Percentiles rank a stretch among this genome's conserved stretches.
These are phyloP conservation scores for Hypotaenidia philippensis DNA, from an alignment of 2,797 vertebrate species.

Conservation along the genomic window DNA sequence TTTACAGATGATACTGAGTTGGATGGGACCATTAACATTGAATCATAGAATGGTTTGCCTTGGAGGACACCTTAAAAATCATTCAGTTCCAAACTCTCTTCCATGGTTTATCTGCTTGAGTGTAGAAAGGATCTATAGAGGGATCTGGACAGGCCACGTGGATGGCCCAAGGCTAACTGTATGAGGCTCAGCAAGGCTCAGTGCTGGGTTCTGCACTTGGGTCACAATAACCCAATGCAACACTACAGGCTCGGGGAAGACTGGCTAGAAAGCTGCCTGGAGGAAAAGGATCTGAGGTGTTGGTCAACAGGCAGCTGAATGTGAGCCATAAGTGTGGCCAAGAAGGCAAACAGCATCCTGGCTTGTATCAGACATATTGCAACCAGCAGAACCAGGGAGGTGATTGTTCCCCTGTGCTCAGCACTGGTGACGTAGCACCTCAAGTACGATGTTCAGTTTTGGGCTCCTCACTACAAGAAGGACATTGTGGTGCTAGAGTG, in stretches of 20 bases:
- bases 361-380: neutral
- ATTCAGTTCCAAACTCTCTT: too few relatives aligned
- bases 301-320: neutral
- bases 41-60: too few relatives aligned
- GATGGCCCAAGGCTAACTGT: rapidly evolving
- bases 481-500: too few relatives aligned
- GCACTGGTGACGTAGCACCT: too few relatives aligned
- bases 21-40: too few relatives aligned
- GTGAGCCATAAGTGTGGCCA: neutral
- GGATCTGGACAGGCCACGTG: neutral
- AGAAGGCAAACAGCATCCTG: neutral
- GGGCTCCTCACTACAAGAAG: neutral
- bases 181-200: neutral
- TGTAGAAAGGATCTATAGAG: neutral
- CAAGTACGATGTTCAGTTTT: too few relatives aligned
- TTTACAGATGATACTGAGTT: too few relatives aligned
- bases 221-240: neutral
- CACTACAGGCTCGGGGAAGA: too few relatives aligned
- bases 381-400: neutral
- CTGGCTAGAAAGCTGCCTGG: neutral
- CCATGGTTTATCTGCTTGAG: neutral
- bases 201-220: neutral
- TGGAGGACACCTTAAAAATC: too few relatives aligned
- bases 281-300: neutral
- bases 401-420: neutral